Evolutionary conservation across 2,797 vertebrate species (phyloP).

Genomic region (Etheostoma perlongum): DNA sequence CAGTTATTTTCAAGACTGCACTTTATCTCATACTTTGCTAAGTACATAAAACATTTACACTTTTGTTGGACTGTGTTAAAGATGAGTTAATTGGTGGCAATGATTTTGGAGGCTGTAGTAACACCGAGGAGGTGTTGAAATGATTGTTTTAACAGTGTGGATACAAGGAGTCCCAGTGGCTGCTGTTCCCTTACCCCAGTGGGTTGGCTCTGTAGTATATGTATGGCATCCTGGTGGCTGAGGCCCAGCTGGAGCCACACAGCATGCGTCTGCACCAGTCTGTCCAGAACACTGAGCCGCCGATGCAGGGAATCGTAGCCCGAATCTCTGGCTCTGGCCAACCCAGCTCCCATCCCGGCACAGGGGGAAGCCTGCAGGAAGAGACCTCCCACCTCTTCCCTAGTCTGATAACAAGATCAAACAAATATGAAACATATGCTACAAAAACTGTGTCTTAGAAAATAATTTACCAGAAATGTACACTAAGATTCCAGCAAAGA

Average conservation of each 20-base stretch:
- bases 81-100: not conserved
- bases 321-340: conserved; percentile 87
- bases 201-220: conserved; percentile 87
- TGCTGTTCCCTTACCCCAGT: conserved; percentile 88
- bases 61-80: not conserved
- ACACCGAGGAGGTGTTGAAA: not conserved
- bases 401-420: conserved; percentile 62
- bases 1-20: no score
- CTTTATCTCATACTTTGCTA: no score
- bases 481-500: no score
- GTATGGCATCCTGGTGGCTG: conserved; percentile 84
- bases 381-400: conserved; percentile 87
- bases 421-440: not conserved
- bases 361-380: conserved; percentile 81
- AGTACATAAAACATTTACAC: no score
- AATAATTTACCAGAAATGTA: no score
- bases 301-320: conserved; percentile 93
- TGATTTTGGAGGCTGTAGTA: not conserved
- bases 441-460: no score
- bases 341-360: conserved; percentile 62
- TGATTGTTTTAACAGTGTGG: not conserved
- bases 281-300: conserved; percentile 92
- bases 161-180: not conserved
- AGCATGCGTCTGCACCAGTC: conserved; percentile 91
- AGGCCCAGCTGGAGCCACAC: conserved; percentile 93